Evolutionary conservation across 2,113 vertebrate genomes (phyloP).

Genomic region (Phocoena sinus): DNA sequence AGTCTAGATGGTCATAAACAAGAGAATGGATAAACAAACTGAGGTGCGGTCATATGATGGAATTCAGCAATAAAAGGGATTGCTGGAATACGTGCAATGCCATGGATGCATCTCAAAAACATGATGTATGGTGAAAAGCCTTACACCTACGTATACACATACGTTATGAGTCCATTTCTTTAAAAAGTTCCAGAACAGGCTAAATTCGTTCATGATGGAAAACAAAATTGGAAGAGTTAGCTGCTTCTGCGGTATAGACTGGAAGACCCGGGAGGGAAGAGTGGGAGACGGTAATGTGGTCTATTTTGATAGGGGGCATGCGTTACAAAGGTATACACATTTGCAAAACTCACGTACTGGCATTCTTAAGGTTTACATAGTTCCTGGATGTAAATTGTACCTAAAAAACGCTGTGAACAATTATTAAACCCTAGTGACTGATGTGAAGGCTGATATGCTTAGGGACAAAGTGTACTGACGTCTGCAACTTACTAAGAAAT

Average conservation of each 20-base stretch:
- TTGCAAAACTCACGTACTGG: neutral
- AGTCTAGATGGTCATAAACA: neutral
- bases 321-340: fast-evolving
- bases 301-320: neutral
- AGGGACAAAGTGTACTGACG: neutral
- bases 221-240: neutral
- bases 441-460: neutral
- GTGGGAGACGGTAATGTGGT: neutral
- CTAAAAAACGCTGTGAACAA: neutral
- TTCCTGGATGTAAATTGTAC: neutral
- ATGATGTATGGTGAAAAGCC: neutral
- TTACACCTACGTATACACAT: neutral
- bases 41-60: neutral
- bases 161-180: neutral
- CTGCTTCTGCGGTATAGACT: neutral
- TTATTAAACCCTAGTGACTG: neutral
- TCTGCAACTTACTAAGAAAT: neutral
- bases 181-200: neutral
- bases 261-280: neutral
- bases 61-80: neutral
- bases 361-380: neutral
- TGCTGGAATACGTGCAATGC: neutral
- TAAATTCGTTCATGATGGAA: neutral
- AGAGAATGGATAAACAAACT: neutral
- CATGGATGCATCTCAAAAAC: neutral